Conservation (phyloP, 1,140 invertebrate species). For the Lepidurus apus region DNA sequence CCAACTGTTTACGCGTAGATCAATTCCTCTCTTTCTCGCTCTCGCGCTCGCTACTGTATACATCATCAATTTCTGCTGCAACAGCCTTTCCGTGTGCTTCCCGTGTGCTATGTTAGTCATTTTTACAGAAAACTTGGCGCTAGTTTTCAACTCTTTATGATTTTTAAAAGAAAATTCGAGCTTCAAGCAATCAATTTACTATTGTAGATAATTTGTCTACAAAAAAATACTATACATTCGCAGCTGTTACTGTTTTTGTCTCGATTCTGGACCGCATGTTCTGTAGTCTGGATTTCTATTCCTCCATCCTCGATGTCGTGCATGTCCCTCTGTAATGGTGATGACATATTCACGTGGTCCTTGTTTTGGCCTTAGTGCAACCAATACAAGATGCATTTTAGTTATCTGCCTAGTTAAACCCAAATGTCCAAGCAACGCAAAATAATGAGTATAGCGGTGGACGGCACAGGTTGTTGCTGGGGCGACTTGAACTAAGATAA, state of each 20-base stretch:
- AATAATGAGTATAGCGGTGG: too few species aligned
- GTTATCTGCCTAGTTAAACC: not conserved
- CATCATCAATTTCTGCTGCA: not conserved
- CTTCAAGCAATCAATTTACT: not conserved
- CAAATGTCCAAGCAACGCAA: too few species aligned
- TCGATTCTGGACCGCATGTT: not conserved
- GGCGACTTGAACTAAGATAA: too few species aligned
- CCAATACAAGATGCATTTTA: constrained; percentile 15
- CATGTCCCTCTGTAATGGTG: not conserved
- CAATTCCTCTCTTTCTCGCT: too few species aligned
- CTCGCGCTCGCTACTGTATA: too few species aligned
- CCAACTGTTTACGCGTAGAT: too few species aligned
- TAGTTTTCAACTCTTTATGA: not conserved
- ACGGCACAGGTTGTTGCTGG: too few species aligned
- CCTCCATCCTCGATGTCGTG: not conserved
- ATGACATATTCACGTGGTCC: not conserved
- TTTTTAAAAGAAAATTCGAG: not conserved
- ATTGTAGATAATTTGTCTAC: not conserved
- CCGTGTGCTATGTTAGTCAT: not conserved
- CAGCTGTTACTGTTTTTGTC: not conserved
- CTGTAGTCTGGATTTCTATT: not conserved
- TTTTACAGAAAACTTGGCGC: not conserved
- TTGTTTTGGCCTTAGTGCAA: constrained; percentile 14
- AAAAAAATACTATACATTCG: not conserved
- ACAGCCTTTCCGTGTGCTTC: not conserved